phyloP scores from a whole-genome alignment of 2,797 vertebrate genomes.

The Coracias cyanogaster region DNA sequence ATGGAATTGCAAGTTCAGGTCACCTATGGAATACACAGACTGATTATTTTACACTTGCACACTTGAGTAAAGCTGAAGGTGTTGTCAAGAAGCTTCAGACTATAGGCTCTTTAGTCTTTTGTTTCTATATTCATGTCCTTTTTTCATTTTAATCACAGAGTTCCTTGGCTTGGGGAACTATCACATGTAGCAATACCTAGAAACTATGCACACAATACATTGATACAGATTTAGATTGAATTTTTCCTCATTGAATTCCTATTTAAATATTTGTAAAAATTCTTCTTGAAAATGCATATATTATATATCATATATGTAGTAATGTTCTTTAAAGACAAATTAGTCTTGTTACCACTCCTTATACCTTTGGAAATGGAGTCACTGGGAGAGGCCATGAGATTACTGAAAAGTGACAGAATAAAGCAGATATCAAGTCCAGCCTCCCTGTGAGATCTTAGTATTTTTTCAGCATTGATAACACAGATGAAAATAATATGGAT shows the following conservation, averaged over 20 bases:
- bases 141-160: not conserved
- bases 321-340: not conserved
- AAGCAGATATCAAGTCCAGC: not conserved
- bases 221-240: not conserved
- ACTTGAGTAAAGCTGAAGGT: not conserved
- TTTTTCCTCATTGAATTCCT: not conserved
- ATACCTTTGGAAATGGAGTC: not conserved
- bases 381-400: not conserved
- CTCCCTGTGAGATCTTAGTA: not conserved
- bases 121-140: not conserved
- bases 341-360: not conserved
- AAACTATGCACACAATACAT: not conserved
- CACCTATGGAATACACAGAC: not conserved
- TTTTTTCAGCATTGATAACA: not conserved
- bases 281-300: not conserved
- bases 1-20: not conserved
- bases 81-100: not conserved
- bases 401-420: not conserved
- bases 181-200: not conserved
- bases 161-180: not conserved
- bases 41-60: not conserved
- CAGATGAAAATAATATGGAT: not conserved
- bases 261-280: not conserved
- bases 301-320: not conserved
- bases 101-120: not conserved